Evolutionary conservation across 2,888 invertebrate species (phyloP).

Genomic region (Nephrocerus scutellatus): DNA sequence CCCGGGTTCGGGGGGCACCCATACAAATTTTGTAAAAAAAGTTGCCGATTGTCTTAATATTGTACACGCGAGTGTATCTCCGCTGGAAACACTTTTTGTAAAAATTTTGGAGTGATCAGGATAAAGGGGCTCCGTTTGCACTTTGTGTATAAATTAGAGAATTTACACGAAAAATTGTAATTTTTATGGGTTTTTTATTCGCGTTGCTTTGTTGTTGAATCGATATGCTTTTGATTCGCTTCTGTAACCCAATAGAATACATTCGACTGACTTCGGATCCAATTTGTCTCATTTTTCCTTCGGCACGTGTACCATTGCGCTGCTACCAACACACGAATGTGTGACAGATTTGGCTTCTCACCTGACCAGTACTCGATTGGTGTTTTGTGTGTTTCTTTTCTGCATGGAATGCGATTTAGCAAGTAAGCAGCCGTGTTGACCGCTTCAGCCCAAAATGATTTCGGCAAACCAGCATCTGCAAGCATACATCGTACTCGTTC

Average conservation of each 20-base stretch:
- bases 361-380: not conserved
- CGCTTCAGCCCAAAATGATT: conserved; percentile 4
- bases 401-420: too few relatives aligned
- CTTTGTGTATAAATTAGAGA: too few relatives aligned
- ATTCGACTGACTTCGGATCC: conserved; percentile 8
- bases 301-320: conserved; percentile 12
- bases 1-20: too few relatives aligned
- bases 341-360: conserved; percentile 1
- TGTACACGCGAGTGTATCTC: too few relatives aligned
- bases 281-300: conserved; percentile 9
- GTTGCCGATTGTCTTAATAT: too few relatives aligned
- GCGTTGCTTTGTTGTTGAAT: conserved; percentile 12
- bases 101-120: too few relatives aligned
- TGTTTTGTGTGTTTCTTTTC: not conserved
- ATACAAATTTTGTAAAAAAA: too few relatives aligned
- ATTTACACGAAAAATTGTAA: too few relatives aligned
- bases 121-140: too few relatives aligned
- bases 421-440: too few relatives aligned
- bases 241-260: conserved; percentile 6
- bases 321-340: conserved; percentile 12
- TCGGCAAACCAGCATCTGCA: conserved; percentile 9
- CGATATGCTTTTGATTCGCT: conserved; percentile 15
- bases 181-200: not conserved
- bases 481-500: conserved; percentile 22
- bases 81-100: too few relatives aligned